Base-by-base conservation (phyloP, 2,113 vertebrate species). In the Hemichromis elongatus region DNA sequence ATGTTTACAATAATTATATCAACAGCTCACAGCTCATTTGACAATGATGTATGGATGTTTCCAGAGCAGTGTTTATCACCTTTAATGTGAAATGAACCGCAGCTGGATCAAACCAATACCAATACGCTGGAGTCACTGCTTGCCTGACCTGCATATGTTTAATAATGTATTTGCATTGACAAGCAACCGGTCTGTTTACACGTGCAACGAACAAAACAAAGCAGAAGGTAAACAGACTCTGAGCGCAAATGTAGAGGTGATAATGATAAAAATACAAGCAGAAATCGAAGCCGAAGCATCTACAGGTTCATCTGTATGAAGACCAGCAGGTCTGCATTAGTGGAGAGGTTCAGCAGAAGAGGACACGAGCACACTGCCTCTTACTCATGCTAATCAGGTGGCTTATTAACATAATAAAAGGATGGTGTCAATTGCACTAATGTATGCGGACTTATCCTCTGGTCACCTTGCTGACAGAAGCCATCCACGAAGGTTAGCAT, bases 401-500 rank as follows among this genome's bases (percentile, higher is more conserved):
- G 42, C 5, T 47, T n/a, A 95, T 95, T 95, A 90, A 59, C 91
- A 93, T 94, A 90, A 90, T 91, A 91, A 92, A 89, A 85, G 82
- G 42, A 80, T 83, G 79, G 66, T 91, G 89, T 94, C 89, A 86
- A 57, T 52, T 79, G 89, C 81, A 93, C 83, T 70, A 70, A 47
- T 70, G 54, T 61, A 90, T 90, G 91, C 88, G 21, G 89, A 83
- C 77, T 90, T 92, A 56, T 92, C 86, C 82, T 77, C 45, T 61
- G 81, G 47, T 86, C 84, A 88, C 89, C 92, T 86, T 78, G 92
- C 87, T 89, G 92, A 93, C 91, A 87, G 66, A 66, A 81, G 75
- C 87, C 18, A 30, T 87, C 63, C 33, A 3, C 7, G 33, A 50
- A 83, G 80, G 77, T 70, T 63, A 59, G 26, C 35, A 21, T 12